phyloP scores from a whole-genome alignment of 1,140 invertebrate genomes.

The Wasmannia auropunctata region DNA sequence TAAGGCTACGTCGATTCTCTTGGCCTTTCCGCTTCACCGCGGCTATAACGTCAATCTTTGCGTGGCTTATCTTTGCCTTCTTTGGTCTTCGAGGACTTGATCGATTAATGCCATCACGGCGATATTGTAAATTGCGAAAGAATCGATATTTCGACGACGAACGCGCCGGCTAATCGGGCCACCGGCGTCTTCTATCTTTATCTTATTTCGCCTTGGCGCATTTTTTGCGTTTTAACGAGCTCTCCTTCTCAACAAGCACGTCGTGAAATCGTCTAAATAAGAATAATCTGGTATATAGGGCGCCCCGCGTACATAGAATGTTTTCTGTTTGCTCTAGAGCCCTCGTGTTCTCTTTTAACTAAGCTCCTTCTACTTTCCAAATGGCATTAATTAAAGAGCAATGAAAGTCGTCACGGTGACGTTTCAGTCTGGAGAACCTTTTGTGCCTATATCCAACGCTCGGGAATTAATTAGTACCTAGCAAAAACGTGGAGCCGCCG shows the following conservation, averaged over 20 bases:
- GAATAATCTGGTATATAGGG: slow-evolving; percentile 32
- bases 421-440: slow-evolving; percentile 23
- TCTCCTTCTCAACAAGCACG: not conserved
- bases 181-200: not conserved
- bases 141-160: slow-evolving; percentile 2
- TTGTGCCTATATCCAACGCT: slow-evolving; percentile 20
- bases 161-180: not conserved
- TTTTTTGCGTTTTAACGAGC: slow-evolving; percentile 29
- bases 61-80: not conserved
- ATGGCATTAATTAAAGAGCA: slow-evolving; percentile 43
- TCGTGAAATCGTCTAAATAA: slow-evolving; percentile 10
- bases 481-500: not conserved
- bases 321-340: not conserved
- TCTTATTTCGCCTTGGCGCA: not conserved
- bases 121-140: not conserved
- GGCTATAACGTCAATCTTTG: not conserved
- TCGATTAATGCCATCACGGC: slow-evolving; percentile 25
- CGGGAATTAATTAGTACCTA: slow-evolving; percentile 52
- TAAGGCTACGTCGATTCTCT: slow-evolving; percentile 69
- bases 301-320: not conserved
- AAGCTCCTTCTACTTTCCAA: slow-evolving; percentile 12
- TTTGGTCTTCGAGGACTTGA: not conserved
- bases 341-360: slow-evolving; percentile 25
- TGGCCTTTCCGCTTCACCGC: slow-evolving; percentile 53
- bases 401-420: slow-evolving; percentile 18